These are phyloP conservation scores for Adelognathus sp. DNA, from an alignment of 2,888 invertebrate genomes.

Conservation along the genomic window DNA sequence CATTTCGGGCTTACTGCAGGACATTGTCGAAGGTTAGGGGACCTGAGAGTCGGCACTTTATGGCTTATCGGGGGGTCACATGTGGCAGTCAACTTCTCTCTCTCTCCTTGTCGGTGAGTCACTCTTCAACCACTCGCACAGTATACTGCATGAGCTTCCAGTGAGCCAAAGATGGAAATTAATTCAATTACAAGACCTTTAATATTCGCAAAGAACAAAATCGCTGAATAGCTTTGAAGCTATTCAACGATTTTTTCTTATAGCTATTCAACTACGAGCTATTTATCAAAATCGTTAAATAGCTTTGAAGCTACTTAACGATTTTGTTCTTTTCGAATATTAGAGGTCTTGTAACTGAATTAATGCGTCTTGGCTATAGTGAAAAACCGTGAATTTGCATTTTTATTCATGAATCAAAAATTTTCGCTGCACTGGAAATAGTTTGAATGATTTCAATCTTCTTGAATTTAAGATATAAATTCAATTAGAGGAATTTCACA, in stretches of 20 bases:
- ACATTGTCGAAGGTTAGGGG: constrained; percentile 51
- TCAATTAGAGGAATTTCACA: too few relatives aligned
- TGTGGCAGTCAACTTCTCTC: constrained; percentile 20
- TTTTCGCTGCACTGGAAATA: too few relatives aligned
- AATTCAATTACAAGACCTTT: neutral
- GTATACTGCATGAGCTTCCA: neutral
- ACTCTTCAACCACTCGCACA: neutral
- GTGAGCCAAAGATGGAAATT: neutral
- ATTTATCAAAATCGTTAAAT: too few relatives aligned
- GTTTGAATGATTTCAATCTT: too few relatives aligned
- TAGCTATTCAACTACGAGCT: too few relatives aligned
- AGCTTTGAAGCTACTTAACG: too few relatives aligned
- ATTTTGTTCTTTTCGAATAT: neutral
- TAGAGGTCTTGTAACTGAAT: neutral
- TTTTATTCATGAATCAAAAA: too few relatives aligned
- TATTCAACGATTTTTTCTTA: too few relatives aligned
- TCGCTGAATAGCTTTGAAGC: too few relatives aligned
- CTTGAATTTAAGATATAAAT: too few relatives aligned
- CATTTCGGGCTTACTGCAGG: constrained; percentile 60
- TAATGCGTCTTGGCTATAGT: too few relatives aligned
- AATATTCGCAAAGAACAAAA: neutral
- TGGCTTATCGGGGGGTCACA: constrained; percentile 35
- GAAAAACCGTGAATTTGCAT: too few relatives aligned
- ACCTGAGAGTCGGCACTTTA: constrained; percentile 39
- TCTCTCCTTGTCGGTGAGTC: neutral